Evolutionary conservation across 2,888 invertebrate species (phyloP).

Genomic region (Macrostomum cliftonense): DNA sequence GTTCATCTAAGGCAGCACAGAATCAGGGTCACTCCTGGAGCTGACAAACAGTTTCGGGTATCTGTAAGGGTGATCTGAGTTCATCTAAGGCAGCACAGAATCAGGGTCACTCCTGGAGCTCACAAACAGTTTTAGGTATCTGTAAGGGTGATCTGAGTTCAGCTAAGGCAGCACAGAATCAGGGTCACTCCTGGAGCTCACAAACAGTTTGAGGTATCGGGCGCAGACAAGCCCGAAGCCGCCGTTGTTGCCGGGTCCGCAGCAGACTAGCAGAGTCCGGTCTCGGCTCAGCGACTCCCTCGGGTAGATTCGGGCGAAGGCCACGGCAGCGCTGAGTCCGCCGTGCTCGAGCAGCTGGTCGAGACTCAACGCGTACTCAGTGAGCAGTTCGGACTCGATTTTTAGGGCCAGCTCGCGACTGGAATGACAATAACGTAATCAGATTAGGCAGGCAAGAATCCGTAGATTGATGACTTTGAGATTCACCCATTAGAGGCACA

Average conservation of each 20-base stretch:
- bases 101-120: no score
- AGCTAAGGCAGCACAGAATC: no score
- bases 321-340: conserved; percentile 77
- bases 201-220: conserved; percentile 67
- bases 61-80: no score
- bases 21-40: no score
- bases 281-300: conserved; percentile 24
- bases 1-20: no score
- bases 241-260: conserved; percentile 83
- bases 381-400: conserved; percentile 73
- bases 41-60: no score
- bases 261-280: conserved; percentile 43
- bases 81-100: no score
- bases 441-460: no score
- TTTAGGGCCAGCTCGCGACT: conserved; percentile 63
- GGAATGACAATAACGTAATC: conserved; percentile 11
- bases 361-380: conserved; percentile 75
- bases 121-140: conserved; percentile 71
- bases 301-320: conserved; percentile 46
- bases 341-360: conserved; percentile 96
- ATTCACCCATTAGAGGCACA: no score
- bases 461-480: no score
- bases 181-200: no score
- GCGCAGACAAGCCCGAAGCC: conserved; percentile 93
- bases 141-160: no score